phyloP scores from a whole-genome alignment of 2,113 vertebrate genomes.

The Axis porcinus region DNA sequence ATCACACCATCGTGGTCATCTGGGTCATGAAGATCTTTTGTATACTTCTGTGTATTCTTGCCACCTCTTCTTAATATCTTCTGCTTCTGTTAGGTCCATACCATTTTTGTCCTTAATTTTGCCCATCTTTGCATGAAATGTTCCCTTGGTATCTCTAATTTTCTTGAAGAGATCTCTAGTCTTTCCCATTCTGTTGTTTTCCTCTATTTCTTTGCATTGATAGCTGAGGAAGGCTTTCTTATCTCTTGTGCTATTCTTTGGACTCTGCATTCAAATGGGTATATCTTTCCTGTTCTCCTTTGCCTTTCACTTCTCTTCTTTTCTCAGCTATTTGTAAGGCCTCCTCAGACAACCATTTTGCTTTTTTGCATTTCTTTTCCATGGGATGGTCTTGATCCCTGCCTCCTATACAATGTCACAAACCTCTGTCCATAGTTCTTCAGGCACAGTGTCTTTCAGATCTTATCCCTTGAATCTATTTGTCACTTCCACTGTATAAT shows the following conservation, averaged over 20 bases:
- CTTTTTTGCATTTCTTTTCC: background rate
- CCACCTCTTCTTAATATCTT: background rate
- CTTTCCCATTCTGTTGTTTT: background rate
- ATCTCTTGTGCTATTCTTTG: background rate
- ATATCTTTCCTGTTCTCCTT: background rate
- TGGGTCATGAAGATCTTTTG: background rate
- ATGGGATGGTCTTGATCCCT: background rate
- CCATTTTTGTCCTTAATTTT: background rate
- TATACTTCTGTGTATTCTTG: background rate
- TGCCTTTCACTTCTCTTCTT: background rate
- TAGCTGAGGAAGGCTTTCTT: background rate
- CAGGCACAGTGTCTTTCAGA: background rate
- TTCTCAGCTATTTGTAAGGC: background rate
- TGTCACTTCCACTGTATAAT: background rate
- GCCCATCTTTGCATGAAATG: background rate
- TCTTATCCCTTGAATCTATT: background rate
- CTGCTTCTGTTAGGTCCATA: background rate
- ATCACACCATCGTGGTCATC: background rate
- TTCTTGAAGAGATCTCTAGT: background rate
- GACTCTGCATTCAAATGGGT: background rate
- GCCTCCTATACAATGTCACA: background rate
- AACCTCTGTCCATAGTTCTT: background rate
- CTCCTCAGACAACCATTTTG: background rate
- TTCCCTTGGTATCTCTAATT: background rate
- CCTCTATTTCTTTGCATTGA: background rate